These are phyloP conservation scores for Elgonia sp. DNA, from an alignment of 2,888 invertebrate genomes.

Conservation along the genomic window DNA sequence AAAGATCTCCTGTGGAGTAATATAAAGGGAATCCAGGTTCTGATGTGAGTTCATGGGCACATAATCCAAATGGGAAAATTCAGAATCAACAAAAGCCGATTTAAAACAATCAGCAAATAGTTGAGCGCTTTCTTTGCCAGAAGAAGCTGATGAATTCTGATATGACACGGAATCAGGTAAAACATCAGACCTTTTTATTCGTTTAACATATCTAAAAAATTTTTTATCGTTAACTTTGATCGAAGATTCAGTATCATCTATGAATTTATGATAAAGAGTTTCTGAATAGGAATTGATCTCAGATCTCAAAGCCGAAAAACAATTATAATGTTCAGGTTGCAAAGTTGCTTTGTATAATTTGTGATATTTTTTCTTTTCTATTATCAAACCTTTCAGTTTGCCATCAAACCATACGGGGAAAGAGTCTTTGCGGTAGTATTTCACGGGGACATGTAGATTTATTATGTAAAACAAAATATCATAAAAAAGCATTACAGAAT, in stretches of 20 bases:
- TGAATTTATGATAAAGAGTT: not conserved
- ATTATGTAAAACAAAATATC: not conserved
- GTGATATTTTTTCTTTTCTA: constrained; percentile 16
- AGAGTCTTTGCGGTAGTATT: not conserved
- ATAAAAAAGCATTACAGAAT: not conserved
- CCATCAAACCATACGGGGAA: constrained; percentile 1
- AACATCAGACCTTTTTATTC: not conserved
- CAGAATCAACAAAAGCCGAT: too few species aligned
- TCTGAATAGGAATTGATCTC: not conserved
- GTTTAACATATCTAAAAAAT: not conserved
- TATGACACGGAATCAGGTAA: not conserved
- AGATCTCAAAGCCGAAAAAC: not conserved
- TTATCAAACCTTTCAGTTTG: not conserved
- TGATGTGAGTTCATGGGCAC: too few species aligned
- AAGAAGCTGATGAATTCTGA: too few species aligned
- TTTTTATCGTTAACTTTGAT: not conserved
- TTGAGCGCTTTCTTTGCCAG: too few species aligned
- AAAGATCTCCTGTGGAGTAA: too few species aligned
- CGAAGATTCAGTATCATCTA: not conserved
- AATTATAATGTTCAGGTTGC: not conserved
- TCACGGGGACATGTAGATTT: not conserved
- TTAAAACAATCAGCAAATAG: too few species aligned
- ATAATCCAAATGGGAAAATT: too few species aligned
- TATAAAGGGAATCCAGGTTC: too few species aligned
- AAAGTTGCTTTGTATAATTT: not conserved